Conservation (phyloP, 1,140 invertebrate genomes). For the Papilio polyxenes region DNA sequence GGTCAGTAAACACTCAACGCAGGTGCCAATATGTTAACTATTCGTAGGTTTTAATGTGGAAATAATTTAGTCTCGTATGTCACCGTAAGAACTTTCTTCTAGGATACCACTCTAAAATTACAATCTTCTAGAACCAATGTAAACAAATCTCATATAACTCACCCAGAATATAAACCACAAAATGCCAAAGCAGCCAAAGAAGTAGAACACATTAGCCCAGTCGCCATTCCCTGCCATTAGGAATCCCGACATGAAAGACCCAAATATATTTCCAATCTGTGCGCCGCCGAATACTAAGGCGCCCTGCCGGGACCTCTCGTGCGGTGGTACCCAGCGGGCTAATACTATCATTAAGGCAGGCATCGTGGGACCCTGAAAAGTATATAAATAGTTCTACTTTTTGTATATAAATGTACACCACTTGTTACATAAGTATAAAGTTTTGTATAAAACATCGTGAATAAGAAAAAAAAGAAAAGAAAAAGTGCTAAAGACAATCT, state of each 20-base stretch:
- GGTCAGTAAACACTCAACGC: neutral
- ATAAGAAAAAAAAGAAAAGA: no score
- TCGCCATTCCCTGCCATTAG: conserved; percentile 83
- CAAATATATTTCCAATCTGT: conserved; percentile 88
- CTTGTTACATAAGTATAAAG: no score
- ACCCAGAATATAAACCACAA: conserved; percentile 87
- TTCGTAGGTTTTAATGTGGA: neutral
- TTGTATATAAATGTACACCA: no score
- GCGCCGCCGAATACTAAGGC: conserved; percentile 88
- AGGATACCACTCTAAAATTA: no score
- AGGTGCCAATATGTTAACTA: neutral
- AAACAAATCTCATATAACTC: conserved; percentile 47
- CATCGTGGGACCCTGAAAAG: conserved; percentile 86
- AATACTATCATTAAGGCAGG: conserved; percentile 87
- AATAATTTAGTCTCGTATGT: neutral
- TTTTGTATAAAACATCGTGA: no score
- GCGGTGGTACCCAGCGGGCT: conserved; percentile 87
- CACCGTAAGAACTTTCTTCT: no score
- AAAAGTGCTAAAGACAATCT: no score
- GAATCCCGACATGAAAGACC: conserved; percentile 85
- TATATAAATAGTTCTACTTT: conserved; percentile 1
- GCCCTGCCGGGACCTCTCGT: conserved; percentile 86
- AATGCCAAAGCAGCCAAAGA: conserved; percentile 88
- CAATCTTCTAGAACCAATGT: neutral
- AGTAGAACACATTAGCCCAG: conserved; percentile 90